phyloP scores from a whole-genome alignment of 1,140 invertebrate genomes.

The Alviniconcha marisindica region DNA sequence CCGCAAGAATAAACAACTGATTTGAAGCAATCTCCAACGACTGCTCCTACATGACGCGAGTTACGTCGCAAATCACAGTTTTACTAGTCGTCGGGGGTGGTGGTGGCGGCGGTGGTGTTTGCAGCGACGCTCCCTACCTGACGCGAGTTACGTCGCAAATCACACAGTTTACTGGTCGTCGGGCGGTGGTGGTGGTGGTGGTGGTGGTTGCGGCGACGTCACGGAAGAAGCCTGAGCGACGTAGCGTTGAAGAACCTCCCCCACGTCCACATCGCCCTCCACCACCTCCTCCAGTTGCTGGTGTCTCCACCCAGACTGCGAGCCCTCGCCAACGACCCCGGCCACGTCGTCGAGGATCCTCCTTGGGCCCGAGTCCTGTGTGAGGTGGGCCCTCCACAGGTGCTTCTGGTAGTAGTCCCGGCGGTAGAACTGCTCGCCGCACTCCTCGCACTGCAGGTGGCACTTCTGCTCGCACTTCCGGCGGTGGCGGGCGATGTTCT shows the following conservation, averaged over 20 bases:
- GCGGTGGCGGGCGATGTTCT: constrained; percentile 33
- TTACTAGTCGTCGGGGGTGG: no score
- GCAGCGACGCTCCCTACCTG: no score
- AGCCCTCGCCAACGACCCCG: background rate
- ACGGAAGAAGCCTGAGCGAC: background rate
- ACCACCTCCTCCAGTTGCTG: constrained; percentile 6
- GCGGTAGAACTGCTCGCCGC: constrained; percentile 29
- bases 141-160: no score
- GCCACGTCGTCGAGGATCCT: background rate
- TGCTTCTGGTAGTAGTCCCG: constrained; percentile 31
- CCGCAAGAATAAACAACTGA: no score
- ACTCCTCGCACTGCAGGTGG: constrained; percentile 34
- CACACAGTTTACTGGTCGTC: no score
- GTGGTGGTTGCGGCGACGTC: background rate
- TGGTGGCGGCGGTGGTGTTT: no score
- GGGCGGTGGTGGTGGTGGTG: no score
- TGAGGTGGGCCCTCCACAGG: constrained; percentile 22
- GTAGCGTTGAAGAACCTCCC: background rate
- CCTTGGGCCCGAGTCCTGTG: constrained; percentile 14
- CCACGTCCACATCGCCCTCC: background rate
- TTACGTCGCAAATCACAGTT: no score
- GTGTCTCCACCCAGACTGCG: background rate
- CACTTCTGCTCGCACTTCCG: constrained; percentile 30
- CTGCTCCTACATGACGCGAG: no score
- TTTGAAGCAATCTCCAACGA: no score